A percentile compares a stretch with the other conserved stretches of the same genome.
Conservation (phyloP, 2,888 invertebrate species). For the Muschampia plurimacula region DNA sequence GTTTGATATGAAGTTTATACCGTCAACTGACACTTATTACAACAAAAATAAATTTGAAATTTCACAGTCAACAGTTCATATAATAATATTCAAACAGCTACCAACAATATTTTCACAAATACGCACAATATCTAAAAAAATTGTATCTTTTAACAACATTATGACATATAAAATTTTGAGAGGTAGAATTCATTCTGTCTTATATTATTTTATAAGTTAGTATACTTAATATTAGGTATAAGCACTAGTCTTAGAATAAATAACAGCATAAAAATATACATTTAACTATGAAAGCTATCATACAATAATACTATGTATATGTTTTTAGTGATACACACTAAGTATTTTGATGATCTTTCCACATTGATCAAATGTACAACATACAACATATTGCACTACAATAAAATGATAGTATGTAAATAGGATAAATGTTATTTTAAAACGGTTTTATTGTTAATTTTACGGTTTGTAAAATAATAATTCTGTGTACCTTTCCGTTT, state of each 20-base stretch:
- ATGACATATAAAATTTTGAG: conserved; percentile 30
- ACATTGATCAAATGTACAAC: conserved; percentile 16
- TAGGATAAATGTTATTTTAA: not conserved
- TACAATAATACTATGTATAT: conserved; percentile 19
- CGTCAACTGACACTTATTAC: too few species aligned
- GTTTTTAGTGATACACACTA: not conserved
- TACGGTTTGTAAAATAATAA: not conserved
- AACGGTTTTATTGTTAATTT: too few species aligned
- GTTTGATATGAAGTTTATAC: too few species aligned
- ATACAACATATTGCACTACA: not conserved
- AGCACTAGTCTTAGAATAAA: conserved; percentile 36
- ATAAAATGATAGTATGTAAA: not conserved
- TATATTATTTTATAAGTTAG: not conserved
- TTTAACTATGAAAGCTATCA: conserved; percentile 13
- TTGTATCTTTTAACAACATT: conserved; percentile 20
- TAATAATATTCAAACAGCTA: not conserved
- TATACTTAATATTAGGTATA: not conserved
- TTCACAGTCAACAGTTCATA: not conserved
- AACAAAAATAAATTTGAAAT: not conserved
- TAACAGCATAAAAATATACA: conserved; percentile 36
- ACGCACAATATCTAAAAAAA: conserved; percentile 27
- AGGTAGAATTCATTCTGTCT: conserved; percentile 31
- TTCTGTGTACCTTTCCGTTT: not conserved
- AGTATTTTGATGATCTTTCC: not conserved
- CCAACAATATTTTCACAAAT: conserved; percentile 23